A percentile compares a stretch with the other conserved stretches of the same genome.
Conservation (phyloP, 2,113 vertebrate genomes). For the Syrmaticus mikado region DNA sequence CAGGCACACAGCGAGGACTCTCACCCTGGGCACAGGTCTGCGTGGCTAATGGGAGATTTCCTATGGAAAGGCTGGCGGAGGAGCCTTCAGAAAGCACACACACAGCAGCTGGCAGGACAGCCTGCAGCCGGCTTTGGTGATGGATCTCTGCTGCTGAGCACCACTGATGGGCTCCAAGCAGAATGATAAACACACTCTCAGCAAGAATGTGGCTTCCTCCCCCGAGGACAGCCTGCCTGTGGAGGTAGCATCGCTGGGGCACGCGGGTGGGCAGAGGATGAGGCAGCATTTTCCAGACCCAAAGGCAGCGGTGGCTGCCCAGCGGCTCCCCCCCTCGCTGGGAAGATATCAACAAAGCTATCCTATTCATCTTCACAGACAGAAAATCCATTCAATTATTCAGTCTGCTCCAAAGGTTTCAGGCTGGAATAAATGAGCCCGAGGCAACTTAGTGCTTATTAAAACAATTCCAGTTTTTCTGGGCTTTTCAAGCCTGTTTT, state of each 20-base stretch:
- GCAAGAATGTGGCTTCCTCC: background rate
- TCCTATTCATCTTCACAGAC: background rate
- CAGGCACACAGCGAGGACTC: background rate
- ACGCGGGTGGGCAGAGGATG: background rate
- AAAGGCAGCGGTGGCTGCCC: background rate
- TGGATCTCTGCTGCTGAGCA: background rate
- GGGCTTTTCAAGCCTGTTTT: background rate
- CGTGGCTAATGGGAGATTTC: conserved; percentile 40
- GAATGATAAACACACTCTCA: background rate
- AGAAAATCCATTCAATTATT: background rate
- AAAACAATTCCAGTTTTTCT: background rate
- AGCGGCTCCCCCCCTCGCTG: conserved; percentile 16
- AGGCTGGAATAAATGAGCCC: background rate
- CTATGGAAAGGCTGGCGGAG: background rate
- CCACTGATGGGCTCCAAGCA: background rate
- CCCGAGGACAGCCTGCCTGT: background rate
- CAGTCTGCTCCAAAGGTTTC: background rate
- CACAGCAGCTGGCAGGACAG: background rate
- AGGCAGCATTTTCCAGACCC: conserved; percentile 47
- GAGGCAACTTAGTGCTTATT: background rate
- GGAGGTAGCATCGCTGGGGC: background rate
- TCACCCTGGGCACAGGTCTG: background rate
- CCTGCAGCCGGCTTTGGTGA: background rate
- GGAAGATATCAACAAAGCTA: background rate
- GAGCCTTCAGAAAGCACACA: background rate